A percentile compares a stretch with the other conserved stretches of the same genome.
Evolutionary conservation across 1,140 invertebrate species (phyloP).

Genomic region (Eubasilissa regina): DNA sequence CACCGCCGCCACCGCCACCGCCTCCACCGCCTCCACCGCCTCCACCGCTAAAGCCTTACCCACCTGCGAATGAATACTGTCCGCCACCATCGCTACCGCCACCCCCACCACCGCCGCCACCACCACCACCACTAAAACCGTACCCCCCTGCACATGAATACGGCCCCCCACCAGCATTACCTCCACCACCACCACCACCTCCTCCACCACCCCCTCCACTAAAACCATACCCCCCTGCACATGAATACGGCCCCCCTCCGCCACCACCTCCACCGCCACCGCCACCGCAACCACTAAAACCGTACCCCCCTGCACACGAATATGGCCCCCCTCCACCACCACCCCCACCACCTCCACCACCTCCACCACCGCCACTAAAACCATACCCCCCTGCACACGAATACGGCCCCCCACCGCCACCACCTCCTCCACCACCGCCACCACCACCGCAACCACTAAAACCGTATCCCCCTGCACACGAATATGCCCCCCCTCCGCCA

Average conservation of each 20-base stretch:
- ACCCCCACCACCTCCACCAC: slow-evolving; percentile 26
- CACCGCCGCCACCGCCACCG: slow-evolving; percentile 26
- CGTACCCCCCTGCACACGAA: slow-evolving; percentile 16
- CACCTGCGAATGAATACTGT: slow-evolving; percentile 61
- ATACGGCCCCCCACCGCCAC: slow-evolving; percentile 44
- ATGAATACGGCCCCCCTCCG: slow-evolving; percentile 42
- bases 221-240: slow-evolving; percentile 29
- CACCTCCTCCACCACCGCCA: slow-evolving; percentile 33
- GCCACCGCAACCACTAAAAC: slow-evolving; percentile 36
- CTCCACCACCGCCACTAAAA: slow-evolving; percentile 23
- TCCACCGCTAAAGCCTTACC: slow-evolving; percentile 2
- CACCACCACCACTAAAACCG: slow-evolving; percentile 9
- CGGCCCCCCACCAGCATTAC: slow-evolving; percentile 47
- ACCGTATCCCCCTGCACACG: slow-evolving; percentile 55
- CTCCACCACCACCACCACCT: slow-evolving; percentile 17
- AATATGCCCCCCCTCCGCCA: slow-evolving; percentile 57
- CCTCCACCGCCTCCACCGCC: slow-evolving; percentile 42
- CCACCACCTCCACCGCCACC: slow-evolving; percentile 35
- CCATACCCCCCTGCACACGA: slow-evolving; percentile 24
- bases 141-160: slow-evolving; percentile 62
- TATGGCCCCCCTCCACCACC: not conserved
- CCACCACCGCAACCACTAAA: slow-evolving; percentile 14
- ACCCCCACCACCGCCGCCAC: slow-evolving; percentile 41
- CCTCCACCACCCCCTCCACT: slow-evolving; percentile 45
- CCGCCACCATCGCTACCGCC: slow-evolving; percentile 23